Percentiles rank a stretch among this genome's conserved stretches.
These are phyloP conservation scores for Heliconius erato DNA, from an alignment of 2,888 invertebrate species.

Conservation along the genomic window DNA sequence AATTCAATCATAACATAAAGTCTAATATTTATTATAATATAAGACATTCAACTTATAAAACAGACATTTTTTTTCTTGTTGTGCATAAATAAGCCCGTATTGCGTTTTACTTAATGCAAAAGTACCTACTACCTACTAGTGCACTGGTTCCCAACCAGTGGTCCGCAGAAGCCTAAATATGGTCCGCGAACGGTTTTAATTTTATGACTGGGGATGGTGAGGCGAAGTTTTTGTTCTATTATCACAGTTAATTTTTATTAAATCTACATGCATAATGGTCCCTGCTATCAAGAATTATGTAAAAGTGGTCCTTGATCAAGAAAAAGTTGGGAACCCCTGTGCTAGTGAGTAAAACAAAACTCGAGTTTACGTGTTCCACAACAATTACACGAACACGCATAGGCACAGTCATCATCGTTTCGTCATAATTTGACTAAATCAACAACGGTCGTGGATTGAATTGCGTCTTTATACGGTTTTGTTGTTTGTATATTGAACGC, in stretches of 20 bases:
- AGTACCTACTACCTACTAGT: too few species aligned
- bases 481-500: slow-evolving; percentile 11
- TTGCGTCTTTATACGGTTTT: slow-evolving; percentile 29
- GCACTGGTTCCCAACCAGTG: too few species aligned
- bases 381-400: slow-evolving; percentile 65
- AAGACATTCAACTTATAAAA: background rate
- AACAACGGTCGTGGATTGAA: slow-evolving; percentile 53
- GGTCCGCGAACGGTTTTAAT: too few species aligned
- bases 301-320: too few species aligned
- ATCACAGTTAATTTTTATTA: too few species aligned
- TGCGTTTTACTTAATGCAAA: slow-evolving; percentile 11
- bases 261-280: too few species aligned
- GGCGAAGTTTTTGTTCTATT: too few species aligned
- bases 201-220: too few species aligned
- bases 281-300: too few species aligned
- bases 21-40: background rate
- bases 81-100: background rate
- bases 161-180: too few species aligned
- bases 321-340: background rate
- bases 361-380: slow-evolving; percentile 65
- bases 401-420: slow-evolving; percentile 71
- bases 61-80: background rate
- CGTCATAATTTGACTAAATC: slow-evolving; percentile 71
- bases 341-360: slow-evolving; percentile 49
- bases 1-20: too few species aligned